These are phyloP conservation scores for Chloroceryle inda DNA, from an alignment of 2,797 vertebrate species.

Conservation along the genomic window DNA sequence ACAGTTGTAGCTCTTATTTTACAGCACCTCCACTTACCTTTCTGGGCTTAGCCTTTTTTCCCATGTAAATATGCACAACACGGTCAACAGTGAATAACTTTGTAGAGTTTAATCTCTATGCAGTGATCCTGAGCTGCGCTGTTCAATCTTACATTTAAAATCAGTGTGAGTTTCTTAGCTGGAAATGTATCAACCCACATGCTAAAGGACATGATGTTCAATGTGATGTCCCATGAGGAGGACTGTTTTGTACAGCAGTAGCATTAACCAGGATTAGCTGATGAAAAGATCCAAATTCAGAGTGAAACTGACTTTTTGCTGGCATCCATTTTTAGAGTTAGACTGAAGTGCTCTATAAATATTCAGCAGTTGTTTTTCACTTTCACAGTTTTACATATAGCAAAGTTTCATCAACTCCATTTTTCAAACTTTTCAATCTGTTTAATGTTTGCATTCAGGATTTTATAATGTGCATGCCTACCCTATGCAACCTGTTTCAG, in stretches of 20 bases:
- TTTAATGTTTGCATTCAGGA: background rate
- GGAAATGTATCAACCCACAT: background rate
- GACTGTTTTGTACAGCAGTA: background rate
- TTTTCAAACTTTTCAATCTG: background rate
- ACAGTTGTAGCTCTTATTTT: background rate
- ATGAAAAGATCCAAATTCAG: background rate
- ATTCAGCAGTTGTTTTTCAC: background rate
- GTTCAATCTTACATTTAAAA: background rate
- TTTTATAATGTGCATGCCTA: background rate
- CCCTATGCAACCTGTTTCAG: background rate
- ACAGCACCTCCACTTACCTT: background rate
- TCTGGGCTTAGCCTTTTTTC: background rate
- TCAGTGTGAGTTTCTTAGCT: background rate
- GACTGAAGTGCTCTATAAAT: background rate
- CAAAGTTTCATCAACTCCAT: background rate
- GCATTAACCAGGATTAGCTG: background rate
- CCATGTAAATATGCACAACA: background rate
- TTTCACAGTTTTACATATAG: background rate
- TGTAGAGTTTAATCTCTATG: background rate
- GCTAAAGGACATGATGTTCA: background rate
- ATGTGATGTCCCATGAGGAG: rapidly evolving
- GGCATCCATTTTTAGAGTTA: background rate
- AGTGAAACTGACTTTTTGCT: background rate
- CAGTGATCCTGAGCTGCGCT: background rate
- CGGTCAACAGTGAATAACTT: background rate